A percentile compares a stretch with the other conserved stretches of the same genome.
Conservation (phyloP, 2,113 vertebrate species). For the Cephalopterus ornatus region DNA sequence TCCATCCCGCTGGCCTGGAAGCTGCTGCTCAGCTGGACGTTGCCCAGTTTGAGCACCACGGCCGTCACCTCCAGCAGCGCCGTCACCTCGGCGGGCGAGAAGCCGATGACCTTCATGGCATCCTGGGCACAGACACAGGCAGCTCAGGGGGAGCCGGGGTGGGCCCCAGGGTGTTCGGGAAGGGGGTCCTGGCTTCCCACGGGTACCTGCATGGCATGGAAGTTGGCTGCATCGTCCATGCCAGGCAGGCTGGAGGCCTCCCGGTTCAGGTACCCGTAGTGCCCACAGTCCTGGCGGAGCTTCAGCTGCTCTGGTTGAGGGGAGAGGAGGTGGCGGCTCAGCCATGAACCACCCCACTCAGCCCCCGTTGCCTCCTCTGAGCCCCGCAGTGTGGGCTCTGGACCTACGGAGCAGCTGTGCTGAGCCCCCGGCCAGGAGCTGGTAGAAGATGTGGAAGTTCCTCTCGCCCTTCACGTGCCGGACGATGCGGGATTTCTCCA, state of each 20-base stretch:
- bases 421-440: slow-evolving; percentile 75
- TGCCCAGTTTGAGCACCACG: slow-evolving; percentile 79
- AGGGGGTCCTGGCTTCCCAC: fast-evolving
- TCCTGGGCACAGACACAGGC: slow-evolving; percentile 8
- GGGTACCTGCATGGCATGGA: slow-evolving; percentile 59
- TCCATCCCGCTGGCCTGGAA: slow-evolving; percentile 71
- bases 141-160: neutral
- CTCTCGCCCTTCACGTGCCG: slow-evolving; percentile 76
- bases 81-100: slow-evolving; percentile 58
- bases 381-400: fast-evolving
- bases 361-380: fast-evolving
- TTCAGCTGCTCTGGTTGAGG: slow-evolving; percentile 67
- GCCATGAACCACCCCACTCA: neutral
- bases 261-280: slow-evolving; percentile 67
- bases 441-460: slow-evolving; percentile 85
- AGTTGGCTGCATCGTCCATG: slow-evolving; percentile 68
- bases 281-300: slow-evolving; percentile 41
- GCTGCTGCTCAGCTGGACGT: slow-evolving; percentile 61
- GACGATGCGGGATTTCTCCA: slow-evolving; percentile 82
- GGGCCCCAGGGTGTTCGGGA: fast-evolving
- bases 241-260: slow-evolving; percentile 24
- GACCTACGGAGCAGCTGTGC: slow-evolving; percentile 73
- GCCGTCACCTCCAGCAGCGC: slow-evolving; percentile 74
- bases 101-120: slow-evolving; percentile 78
- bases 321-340: neutral